Conservation (phyloP, 2,113 vertebrate species). For the Tenebrosternarchus preto region DNA sequence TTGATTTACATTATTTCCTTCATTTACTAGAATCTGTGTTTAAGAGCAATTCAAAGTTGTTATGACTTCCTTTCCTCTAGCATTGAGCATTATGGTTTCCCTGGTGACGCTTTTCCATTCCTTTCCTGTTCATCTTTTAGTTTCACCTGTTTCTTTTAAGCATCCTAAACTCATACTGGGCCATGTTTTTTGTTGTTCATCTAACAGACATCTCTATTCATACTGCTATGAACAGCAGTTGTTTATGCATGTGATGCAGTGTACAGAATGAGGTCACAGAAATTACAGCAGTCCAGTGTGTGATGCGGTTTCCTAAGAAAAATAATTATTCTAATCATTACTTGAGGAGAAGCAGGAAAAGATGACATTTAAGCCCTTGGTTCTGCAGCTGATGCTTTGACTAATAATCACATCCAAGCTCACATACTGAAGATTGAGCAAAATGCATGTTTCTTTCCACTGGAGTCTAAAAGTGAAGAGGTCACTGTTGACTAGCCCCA, state of each 20-base stretch:
- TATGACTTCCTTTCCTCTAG: too few species aligned
- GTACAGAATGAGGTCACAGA: background rate
- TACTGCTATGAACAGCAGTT: background rate
- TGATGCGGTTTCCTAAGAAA: slow-evolving; percentile 24
- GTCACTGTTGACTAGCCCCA: slow-evolving; percentile 21
- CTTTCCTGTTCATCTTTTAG: too few species aligned
- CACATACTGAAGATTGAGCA: background rate
- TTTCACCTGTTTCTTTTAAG: too few species aligned
- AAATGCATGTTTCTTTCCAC: background rate
- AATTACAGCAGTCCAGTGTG: background rate
- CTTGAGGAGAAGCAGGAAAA: slow-evolving; percentile 14
- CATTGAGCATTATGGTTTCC: too few species aligned
- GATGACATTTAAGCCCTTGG: slow-evolving; percentile 29
- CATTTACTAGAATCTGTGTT: too few species aligned
- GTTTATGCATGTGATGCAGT: background rate
- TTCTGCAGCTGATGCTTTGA: slow-evolving; percentile 24
- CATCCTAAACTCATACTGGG: too few species aligned
- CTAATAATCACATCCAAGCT: slow-evolving; percentile 14
- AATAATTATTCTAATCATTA: slow-evolving; percentile 15
- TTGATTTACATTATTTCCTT: too few species aligned
- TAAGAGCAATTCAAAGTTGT: too few species aligned
- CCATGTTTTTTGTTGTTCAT: too few species aligned
- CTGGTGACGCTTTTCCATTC: too few species aligned
- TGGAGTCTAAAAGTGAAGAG: background rate
- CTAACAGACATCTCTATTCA: too few species aligned